Evolutionary conservation across 2,888 invertebrate species (phyloP), one percentile per base, ranked within the genome.

Genomic region (Hydrotaea diabolus): DNA sequence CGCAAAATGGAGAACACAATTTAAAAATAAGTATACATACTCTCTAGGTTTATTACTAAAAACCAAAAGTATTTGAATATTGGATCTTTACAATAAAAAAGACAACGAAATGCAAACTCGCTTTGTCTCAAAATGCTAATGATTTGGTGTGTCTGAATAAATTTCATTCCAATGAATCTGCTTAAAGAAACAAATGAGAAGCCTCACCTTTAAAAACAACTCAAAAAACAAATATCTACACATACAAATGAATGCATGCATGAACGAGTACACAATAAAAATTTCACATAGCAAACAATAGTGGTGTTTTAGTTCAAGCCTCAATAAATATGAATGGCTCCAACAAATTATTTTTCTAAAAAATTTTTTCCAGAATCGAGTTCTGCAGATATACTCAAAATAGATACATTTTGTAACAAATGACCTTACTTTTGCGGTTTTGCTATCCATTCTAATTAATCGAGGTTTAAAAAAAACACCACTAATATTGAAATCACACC

Each of bases 161-260:
- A 77, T 69, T 69, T 66, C 43, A 69, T 69, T 43, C 46, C 23
- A 31, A 69, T 69, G 46, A 46, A 80, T 80, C 26, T 26, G 23
- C 21, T 59, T 57, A 3, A 49, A n/a, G 4, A 23, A 3, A 46
- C 69, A 69, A 43, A 71, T 46, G 74, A 75, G 77, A 77, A 49
- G 75, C 80, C 80, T 75, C 84, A 59, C 84, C 81, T 79, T 71
- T 69, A 43, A 84, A 81, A 80, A 46, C 21, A 46, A 59, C 2
- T 59, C 59, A 26, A 59, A 8, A 23, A 49, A n/a, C 1, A 49
- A 2, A 49, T 13, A 3, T 15, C n/a, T n/a, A 43, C n/a, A 49
- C 36, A 5, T 19, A 59, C 59, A 59, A 1, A 21, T 9, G 23
- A 2, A 21, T 9, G 11, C 26, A 59, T 15, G 9, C 19, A 17